phyloP scores from a whole-genome alignment of 2,888 invertebrate genomes.

The Archips crataeganus region DNA sequence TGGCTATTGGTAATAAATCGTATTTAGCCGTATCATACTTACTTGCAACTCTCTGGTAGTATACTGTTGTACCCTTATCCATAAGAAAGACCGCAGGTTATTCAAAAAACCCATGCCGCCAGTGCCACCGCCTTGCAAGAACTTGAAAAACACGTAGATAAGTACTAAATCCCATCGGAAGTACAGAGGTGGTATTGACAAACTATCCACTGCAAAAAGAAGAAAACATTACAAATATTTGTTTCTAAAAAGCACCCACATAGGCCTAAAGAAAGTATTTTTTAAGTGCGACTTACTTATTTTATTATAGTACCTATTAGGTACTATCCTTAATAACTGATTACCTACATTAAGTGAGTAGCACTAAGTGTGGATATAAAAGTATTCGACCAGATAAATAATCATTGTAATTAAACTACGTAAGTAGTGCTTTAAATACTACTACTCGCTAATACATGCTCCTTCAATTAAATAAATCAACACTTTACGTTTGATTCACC shows the following conservation, averaged over 20 bases:
- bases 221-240: background rate
- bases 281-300: too few species aligned
- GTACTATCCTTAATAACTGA: too few species aligned
- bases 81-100: constrained; percentile 95
- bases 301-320: too few species aligned
- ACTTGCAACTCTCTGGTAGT: constrained; percentile 97
- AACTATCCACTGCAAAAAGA: constrained; percentile 90
- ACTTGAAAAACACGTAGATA: constrained; percentile 94
- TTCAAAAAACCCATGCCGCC: constrained; percentile 97
- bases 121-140: constrained; percentile 97
- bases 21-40: constrained; percentile 43
- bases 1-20: background rate
- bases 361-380: too few species aligned
- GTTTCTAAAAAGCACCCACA: background rate
- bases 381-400: too few species aligned
- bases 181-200: constrained; percentile 84
- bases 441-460: background rate
- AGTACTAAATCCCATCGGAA: constrained; percentile 97
- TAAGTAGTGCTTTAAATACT: background rate
- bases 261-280: too few species aligned
- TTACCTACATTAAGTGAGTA: too few species aligned
- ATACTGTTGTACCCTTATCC: constrained; percentile 98
- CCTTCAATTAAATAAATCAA: background rate
- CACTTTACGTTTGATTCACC: background rate
- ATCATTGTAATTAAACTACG: too few species aligned